Conservation (phyloP, 2,888 invertebrate species). For the Invenusta paracnida region DNA sequence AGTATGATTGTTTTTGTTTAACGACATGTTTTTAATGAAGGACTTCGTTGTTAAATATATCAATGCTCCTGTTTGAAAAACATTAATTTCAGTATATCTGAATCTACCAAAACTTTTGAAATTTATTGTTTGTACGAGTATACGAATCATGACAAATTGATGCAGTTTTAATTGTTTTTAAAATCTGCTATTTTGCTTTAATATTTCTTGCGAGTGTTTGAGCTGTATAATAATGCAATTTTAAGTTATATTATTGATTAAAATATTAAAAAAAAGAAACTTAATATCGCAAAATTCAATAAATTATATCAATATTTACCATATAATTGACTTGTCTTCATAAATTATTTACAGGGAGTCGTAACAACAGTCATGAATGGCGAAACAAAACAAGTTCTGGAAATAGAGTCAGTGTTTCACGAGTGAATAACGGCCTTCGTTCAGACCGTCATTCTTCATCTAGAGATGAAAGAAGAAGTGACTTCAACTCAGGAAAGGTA, state of each 20-base stretch:
- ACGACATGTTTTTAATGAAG: too few relatives aligned
- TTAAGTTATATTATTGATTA: neutral
- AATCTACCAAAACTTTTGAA: too few relatives aligned
- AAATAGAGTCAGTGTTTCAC: neutral
- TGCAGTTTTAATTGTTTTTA: too few relatives aligned
- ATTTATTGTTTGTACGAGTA: too few relatives aligned
- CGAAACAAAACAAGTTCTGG: neutral
- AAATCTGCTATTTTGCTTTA: too few relatives aligned
- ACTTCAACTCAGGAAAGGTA: neutral
- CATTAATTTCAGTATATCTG: too few relatives aligned
- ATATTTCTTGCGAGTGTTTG: neutral
- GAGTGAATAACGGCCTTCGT: neutral
- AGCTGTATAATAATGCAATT: neutral
- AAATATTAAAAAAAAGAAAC: neutral
- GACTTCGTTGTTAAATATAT: too few relatives aligned
- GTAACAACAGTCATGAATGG: neutral
- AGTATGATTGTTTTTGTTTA: too few relatives aligned
- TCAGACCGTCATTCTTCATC: neutral
- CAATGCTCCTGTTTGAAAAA: too few relatives aligned
- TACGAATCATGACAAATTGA: too few relatives aligned
- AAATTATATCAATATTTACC: neutral
- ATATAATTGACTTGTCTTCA: too few relatives aligned
- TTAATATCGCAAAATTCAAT: neutral
- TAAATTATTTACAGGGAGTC: too few relatives aligned
- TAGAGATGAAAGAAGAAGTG: neutral